Conservation (phyloP, 2,888 invertebrate species). For the Iphiclides podalirius region DNA sequence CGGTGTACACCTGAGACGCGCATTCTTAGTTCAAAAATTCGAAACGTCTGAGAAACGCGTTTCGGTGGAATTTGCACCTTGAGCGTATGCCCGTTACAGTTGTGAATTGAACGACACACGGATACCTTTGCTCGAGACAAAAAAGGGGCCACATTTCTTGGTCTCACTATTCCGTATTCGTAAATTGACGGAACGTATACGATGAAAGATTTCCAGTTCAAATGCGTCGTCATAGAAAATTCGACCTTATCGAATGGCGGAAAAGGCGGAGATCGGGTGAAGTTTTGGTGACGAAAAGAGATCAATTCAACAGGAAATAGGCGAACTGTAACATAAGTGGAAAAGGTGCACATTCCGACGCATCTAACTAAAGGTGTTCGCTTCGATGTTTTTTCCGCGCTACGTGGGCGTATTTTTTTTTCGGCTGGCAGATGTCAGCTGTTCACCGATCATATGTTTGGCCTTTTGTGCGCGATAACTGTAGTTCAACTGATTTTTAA, state of each 20-base stretch:
- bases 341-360: slow-evolving; percentile 28
- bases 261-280: background rate
- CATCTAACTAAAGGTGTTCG: slow-evolving; percentile 32
- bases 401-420: slow-evolving; percentile 40
- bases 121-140: slow-evolving; percentile 13
- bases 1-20: slow-evolving; percentile 17
- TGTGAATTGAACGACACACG: background rate
- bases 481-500: slow-evolving; percentile 66
- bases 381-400: slow-evolving; percentile 32
- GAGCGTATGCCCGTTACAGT: background rate
- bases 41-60: background rate
- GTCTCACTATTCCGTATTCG: background rate
- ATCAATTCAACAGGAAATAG: background rate
- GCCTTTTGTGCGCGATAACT: slow-evolving; percentile 46
- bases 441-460: slow-evolving; percentile 59
- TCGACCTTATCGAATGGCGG: background rate
- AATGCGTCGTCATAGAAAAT: background rate
- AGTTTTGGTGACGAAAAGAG: background rate
- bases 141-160: slow-evolving; percentile 1
- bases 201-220: slow-evolving; percentile 1
- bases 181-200: slow-evolving; percentile 1
- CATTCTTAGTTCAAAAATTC: slow-evolving; percentile 12
- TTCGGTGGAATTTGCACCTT: slow-evolving; percentile 10
- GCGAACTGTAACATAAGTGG: background rate
- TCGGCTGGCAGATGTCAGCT: slow-evolving; percentile 57